phyloP scores from a whole-genome alignment of 2,113 vertebrate genomes.

The Otus sunia region DNA sequence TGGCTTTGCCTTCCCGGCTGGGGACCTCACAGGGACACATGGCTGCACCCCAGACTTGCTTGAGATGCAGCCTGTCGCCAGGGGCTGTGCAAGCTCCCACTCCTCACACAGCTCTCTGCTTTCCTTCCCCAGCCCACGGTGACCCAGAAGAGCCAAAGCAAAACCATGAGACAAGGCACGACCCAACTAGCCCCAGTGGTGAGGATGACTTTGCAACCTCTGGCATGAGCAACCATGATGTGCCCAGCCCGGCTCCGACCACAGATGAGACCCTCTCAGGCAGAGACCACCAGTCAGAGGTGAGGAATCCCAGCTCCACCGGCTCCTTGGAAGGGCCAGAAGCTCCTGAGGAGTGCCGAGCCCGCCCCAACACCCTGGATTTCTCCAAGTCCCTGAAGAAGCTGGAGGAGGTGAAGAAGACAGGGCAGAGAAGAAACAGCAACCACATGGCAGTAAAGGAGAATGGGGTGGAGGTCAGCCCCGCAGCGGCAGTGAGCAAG shows the following conservation, averaged over 20 bases:
- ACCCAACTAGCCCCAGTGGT: rapidly evolving
- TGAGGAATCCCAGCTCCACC: not conserved
- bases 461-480: not conserved
- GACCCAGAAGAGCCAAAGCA: not conserved
- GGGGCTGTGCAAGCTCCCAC: not conserved
- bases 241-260: not conserved
- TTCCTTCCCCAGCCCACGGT: not conserved
- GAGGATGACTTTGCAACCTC: not conserved
- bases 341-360: not conserved
- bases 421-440: not conserved
- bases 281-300: rapidly evolving
- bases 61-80: no score
- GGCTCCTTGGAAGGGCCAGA: not conserved
- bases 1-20: not conserved
- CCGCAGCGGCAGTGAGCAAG: rapidly evolving
- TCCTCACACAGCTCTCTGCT: not conserved
- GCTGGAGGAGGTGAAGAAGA: slow-evolving; percentile 1
- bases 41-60: not conserved
- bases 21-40: no score
- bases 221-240: rapidly evolving
- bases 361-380: slow-evolving; percentile 33
- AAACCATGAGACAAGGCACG: rapidly evolving
- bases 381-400: not conserved
- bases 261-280: rapidly evolving
- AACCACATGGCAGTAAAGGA: not conserved